Evolutionary conservation across 1,140 invertebrate genomes (phyloP).

Genomic region (Teleopsis dalmanni): DNA sequence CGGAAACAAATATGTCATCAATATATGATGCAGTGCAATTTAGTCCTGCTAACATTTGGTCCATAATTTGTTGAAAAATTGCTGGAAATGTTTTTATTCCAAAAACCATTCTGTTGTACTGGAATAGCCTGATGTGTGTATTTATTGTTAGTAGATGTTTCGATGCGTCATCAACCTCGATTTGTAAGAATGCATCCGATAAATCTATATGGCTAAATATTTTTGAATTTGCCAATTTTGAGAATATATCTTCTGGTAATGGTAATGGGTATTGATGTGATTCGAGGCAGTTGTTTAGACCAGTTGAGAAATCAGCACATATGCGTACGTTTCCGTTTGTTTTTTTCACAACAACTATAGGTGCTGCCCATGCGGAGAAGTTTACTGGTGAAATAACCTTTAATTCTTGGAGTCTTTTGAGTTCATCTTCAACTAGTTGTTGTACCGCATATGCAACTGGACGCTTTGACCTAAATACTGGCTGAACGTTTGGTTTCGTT

Average conservation of each 20-base stretch:
- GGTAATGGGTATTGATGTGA: constrained; percentile 13
- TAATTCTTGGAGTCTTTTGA: background rate
- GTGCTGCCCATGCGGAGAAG: constrained; percentile 40
- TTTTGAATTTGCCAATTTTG: constrained; percentile 1
- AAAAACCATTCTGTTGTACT: constrained; percentile 2
- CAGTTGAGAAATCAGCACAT: constrained; percentile 21
- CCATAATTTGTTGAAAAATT: constrained; percentile 11
- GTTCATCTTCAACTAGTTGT: constrained; percentile 9
- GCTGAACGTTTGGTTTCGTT: no score
- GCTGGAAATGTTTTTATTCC: constrained; percentile 5
- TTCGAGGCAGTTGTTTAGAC: constrained; percentile 8
- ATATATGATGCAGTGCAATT: background rate
- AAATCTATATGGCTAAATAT: constrained; percentile 6
- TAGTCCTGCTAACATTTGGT: constrained; percentile 4
- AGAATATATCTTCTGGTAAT: constrained; percentile 7
- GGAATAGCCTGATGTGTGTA: constrained; percentile 9
- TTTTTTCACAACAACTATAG: constrained; percentile 39
- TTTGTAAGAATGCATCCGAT: constrained; percentile 5
- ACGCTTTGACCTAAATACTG: no score
- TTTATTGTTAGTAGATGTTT: constrained; percentile 8
- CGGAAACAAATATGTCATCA: constrained; percentile 10
- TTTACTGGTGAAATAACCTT: constrained; percentile 17
- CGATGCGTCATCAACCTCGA: constrained; percentile 1
- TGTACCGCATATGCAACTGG: no score
- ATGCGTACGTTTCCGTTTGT: constrained; percentile 24